Evolutionary conservation across 2,888 invertebrate species (phyloP).

Genomic region (Gnatocerus cornutus): DNA sequence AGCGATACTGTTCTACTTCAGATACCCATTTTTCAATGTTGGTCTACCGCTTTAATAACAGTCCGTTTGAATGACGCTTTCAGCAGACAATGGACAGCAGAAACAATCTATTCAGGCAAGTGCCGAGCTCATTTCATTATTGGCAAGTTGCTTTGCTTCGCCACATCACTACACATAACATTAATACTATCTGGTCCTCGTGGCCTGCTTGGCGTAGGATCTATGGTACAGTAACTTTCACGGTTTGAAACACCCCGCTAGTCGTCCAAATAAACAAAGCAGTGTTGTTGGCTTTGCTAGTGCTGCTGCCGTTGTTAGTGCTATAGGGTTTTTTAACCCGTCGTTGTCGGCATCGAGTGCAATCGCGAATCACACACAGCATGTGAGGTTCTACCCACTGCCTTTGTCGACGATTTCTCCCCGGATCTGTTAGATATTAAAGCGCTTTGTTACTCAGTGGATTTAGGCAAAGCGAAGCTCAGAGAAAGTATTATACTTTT

Average conservation of each 20-base stretch:
- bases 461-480: neutral
- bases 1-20: neutral
- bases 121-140: slow-evolving; percentile 33
- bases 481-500: slow-evolving; percentile 1
- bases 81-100: slow-evolving; percentile 24
- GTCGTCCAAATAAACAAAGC: slow-evolving; percentile 52
- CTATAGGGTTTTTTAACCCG: slow-evolving; percentile 46
- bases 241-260: slow-evolving; percentile 55
- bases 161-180: slow-evolving; percentile 18
- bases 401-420: slow-evolving; percentile 27
- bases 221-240: slow-evolving; percentile 58
- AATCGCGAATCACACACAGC: slow-evolving; percentile 35
- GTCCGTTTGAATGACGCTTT: slow-evolving; percentile 24
- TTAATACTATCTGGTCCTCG: slow-evolving; percentile 34
- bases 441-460: slow-evolving; percentile 5
- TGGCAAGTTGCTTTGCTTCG: slow-evolving; percentile 29
- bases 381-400: slow-evolving; percentile 10
- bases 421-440: slow-evolving; percentile 6
- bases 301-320: slow-evolving; percentile 25
- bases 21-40: slow-evolving; percentile 27
- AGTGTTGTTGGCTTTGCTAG: slow-evolving; percentile 24
- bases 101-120: slow-evolving; percentile 33
- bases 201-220: slow-evolving; percentile 51
- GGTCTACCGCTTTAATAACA: slow-evolving; percentile 7
- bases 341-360: slow-evolving; percentile 31